phyloP scores from a whole-genome alignment of 1,140 invertebrate genomes.

The Drosophila pruinosa region DNA sequence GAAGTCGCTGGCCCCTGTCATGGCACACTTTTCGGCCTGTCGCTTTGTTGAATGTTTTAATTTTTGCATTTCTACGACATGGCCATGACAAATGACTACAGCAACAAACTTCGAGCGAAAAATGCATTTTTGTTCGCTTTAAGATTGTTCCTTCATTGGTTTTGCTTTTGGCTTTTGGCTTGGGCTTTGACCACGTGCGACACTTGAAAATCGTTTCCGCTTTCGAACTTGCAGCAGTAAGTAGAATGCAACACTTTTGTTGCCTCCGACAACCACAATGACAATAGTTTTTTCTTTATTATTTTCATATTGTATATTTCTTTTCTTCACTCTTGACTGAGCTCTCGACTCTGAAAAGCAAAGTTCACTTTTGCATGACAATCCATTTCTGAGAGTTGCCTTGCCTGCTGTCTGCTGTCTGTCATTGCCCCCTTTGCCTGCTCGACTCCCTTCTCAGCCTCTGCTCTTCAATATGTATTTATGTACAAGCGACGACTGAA shows the following conservation, averaged over 20 bases:
- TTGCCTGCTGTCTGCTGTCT: background rate
- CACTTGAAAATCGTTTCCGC: slow-evolving; percentile 48
- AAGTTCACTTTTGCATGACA: slow-evolving; percentile 78
- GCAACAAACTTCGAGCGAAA: slow-evolving; percentile 59
- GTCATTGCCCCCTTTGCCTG: background rate
- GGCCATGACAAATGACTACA: slow-evolving; percentile 72
- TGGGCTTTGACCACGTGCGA: slow-evolving; percentile 17
- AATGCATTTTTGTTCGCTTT: background rate
- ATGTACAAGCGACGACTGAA: slow-evolving; percentile 6
- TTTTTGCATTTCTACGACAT: slow-evolving; percentile 52
- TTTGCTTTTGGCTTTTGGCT: slow-evolving; percentile 2
- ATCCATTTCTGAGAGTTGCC: slow-evolving; percentile 60
- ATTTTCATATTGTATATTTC: slow-evolving; percentile 11
- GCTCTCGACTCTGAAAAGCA: slow-evolving; percentile 55
- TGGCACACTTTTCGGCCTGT: slow-evolving; percentile 69
- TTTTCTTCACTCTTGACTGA: slow-evolving; percentile 57
- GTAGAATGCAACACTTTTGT: slow-evolving; percentile 22
- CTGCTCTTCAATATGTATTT: background rate
- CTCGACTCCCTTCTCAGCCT: background rate
- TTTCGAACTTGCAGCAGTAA: slow-evolving; percentile 12
- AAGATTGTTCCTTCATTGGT: background rate
- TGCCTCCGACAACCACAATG: slow-evolving; percentile 13
- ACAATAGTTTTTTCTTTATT: slow-evolving; percentile 29
- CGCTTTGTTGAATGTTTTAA: slow-evolving; percentile 52
- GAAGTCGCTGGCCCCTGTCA: slow-evolving; percentile 26